Base-by-base conservation (phyloP, 2,888 invertebrate species). In the Sphecodes monilicornis region DNA sequence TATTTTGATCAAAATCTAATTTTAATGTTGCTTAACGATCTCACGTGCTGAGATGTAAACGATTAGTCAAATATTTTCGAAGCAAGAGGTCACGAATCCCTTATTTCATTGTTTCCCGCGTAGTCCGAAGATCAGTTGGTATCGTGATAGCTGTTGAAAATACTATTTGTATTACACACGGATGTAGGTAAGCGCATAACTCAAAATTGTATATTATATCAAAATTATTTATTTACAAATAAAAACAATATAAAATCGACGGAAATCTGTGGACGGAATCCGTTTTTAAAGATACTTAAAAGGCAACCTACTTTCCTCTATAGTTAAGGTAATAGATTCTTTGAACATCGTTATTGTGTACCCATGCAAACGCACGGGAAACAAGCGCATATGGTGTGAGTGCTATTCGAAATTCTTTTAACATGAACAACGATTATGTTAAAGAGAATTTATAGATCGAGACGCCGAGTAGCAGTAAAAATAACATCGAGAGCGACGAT, bases 361-460 rank as follows among this genome's bases (percentile, higher is more conserved):
- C 3, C 26, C 1, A 13, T 60, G 26, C 13, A 13, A 60, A 60
- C 11, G 57, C 26, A 29, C 26, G 10, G 13, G 22, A 22, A 8
- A n/a, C n/a, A 50, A 50, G 50, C 50, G 50, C 22, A 50, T 50
- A 22, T 22, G 18, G 50, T 22, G 29, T 26, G 26, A 57, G 26
- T 3, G 60, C 60, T 32, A 60, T 32, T 29, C 29, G 26, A 36
- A 36, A 22, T 66, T 36, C 10, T 18, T 36, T 36, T 22, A 36
- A 11, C 22, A 11, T 1, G 54, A n/a, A 36, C 10, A 16, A 54
- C 43, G 22, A 36, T 77, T 86, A 89, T 73, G 60, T 80, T 43
- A 82, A 64, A 26, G 82, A 76, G 10, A 87, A 86, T 76, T 84
- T 76, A 22, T 81, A 70, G 36, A 79, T 80, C 8, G 86, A n/a